These are phyloP conservation scores for Meiosimyza platycephala DNA, from an alignment of 2,888 invertebrate genomes.

Conservation along the genomic window DNA sequence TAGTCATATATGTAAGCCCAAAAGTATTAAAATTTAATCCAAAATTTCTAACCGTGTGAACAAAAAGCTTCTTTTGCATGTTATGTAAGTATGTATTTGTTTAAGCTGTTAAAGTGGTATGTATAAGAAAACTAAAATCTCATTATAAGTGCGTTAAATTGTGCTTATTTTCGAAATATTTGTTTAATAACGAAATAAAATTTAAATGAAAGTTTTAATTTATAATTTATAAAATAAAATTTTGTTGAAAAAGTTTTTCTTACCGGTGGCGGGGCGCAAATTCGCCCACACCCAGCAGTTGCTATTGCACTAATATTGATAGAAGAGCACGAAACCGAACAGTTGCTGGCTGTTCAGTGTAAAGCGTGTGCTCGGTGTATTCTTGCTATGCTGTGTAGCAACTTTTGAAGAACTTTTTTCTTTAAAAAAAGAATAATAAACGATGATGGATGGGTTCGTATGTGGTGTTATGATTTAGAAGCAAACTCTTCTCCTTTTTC, in stretches of 20 bases:
- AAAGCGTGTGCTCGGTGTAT: constrained; percentile 3
- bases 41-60: too few species aligned
- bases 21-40: too few species aligned
- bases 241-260: constrained; percentile 45
- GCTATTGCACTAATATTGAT: constrained; percentile 69
- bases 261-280: constrained; percentile 69
- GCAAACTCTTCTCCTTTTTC: too few species aligned
- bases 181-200: neutral
- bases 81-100: too few species aligned
- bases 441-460: neutral
- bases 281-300: constrained; percentile 69
- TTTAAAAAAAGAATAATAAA: neutral
- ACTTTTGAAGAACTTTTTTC: neutral
- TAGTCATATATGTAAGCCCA: too few species aligned
- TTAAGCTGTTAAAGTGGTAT: too few species aligned
- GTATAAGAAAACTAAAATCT: too few species aligned
- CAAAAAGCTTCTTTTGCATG: too few species aligned
- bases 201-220: neutral
- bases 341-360: constrained; percentile 56
- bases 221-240: too few species aligned
- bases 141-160: too few species aligned
- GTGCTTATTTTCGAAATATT: too few species aligned
- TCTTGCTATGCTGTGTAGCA: neutral
- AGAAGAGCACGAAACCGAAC: constrained; percentile 57
- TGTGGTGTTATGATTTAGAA: too few species aligned